A percentile compares a stretch with the other conserved stretches of the same genome.
These are phyloP conservation scores for Coccyzus lansbergi DNA, from an alignment of 2,797 vertebrate species.

Conservation along the genomic window DNA sequence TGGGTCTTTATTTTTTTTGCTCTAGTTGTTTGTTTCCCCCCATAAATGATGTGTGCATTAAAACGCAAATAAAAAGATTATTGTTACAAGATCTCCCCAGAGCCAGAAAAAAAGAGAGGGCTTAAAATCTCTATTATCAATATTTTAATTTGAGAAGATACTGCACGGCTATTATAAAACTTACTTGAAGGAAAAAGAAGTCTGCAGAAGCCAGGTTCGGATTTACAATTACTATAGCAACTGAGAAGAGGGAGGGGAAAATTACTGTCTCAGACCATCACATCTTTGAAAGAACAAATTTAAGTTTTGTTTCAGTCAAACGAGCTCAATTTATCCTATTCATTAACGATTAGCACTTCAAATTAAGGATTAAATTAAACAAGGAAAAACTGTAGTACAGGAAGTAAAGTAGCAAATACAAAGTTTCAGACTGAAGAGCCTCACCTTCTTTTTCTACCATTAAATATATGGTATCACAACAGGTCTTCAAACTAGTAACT, in stretches of 20 bases:
- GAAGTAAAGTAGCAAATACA: not conserved
- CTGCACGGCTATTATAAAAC: not conserved
- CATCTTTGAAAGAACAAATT: not conserved
- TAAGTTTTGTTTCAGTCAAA: not conserved
- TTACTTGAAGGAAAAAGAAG: not conserved
- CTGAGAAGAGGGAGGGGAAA: not conserved
- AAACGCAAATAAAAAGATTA: not conserved
- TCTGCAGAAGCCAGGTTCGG: conserved; percentile 13
- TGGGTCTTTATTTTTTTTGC: not conserved
- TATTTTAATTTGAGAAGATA: not conserved
- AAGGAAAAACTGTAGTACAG: not conserved
- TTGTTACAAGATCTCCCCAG: not conserved
- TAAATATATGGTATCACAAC: not conserved
- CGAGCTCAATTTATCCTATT: not conserved
- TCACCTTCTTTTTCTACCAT: not conserved
- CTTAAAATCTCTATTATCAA: not conserved
- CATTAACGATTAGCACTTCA: not conserved
- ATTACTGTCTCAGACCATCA: conserved; percentile 1
- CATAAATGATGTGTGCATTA: not conserved
- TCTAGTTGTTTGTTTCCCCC: not conserved
- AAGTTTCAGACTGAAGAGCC: not conserved
- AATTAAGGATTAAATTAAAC: not conserved
- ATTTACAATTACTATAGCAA: conserved; percentile 66
- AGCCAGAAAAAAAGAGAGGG: not conserved
- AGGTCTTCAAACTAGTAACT: not conserved